Conservation (phyloP, 2,113 vertebrate genomes). For the Lanius ludovicianus region DNA sequence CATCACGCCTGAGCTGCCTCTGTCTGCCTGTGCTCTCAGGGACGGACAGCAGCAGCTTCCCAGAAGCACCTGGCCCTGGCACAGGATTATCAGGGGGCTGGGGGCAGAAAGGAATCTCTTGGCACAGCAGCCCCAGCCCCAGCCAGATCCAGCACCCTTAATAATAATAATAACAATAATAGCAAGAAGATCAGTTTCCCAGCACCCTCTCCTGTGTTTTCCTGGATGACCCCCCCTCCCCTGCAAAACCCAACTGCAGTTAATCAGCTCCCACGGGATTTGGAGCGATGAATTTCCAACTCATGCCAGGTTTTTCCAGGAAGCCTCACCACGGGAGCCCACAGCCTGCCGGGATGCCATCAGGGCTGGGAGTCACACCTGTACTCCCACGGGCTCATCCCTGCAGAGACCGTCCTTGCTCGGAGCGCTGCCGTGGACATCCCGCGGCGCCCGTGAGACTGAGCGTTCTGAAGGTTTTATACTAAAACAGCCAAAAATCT, state of each 20-base stretch:
- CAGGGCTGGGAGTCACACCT: background rate
- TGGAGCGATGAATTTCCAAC: background rate
- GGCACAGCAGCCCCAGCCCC: background rate
- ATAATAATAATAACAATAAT: too few relatives aligned
- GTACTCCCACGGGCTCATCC: accelerated
- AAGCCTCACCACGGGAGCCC: background rate
- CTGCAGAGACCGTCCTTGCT: background rate
- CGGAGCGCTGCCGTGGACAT: accelerated
- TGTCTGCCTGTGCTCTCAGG: background rate
- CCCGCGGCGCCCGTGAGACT: background rate
- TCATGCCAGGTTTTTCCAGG: background rate
- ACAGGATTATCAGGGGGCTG: accelerated
- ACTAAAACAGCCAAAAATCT: background rate
- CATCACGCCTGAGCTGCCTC: accelerated
- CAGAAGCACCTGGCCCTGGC: background rate
- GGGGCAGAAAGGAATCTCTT: background rate
- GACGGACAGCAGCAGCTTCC: background rate
- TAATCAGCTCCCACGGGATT: background rate
- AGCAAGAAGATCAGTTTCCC: background rate
- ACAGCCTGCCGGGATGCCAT: accelerated
- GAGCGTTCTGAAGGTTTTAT: background rate
- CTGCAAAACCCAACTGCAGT: background rate
- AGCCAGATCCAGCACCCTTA: background rate
- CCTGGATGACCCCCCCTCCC: background rate
- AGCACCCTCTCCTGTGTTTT: background rate